phyloP scores from a whole-genome alignment of 2,113 vertebrate species.

The Nicator chloris region DNA sequence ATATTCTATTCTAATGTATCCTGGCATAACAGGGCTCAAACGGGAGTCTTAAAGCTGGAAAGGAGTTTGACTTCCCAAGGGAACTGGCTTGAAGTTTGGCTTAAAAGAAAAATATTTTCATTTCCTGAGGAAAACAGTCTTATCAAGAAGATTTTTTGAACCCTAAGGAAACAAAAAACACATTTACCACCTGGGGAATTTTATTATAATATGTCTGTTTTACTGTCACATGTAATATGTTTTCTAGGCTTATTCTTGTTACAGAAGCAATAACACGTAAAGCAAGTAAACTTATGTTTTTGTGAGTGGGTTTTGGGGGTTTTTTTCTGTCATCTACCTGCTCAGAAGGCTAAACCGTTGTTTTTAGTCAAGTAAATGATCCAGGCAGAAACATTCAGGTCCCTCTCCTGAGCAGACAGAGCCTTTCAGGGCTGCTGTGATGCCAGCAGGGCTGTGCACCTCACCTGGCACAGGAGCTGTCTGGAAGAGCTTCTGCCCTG shows the following conservation, averaged over 20 bases:
- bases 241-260: neutral
- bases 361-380: neutral
- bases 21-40: neutral
- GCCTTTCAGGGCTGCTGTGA: neutral
- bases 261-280: neutral
- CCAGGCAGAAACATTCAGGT: neutral
- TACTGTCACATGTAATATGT: no score
- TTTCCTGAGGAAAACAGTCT: neutral
- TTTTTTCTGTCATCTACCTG: neutral
- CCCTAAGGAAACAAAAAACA: neutral
- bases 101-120: constrained; percentile 17
- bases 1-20: neutral
- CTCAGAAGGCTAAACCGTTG: neutral
- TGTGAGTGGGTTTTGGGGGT: neutral
- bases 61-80: neutral
- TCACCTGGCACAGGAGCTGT: accelerated
- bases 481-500: neutral
- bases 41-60: neutral
- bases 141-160: constrained; percentile 10
- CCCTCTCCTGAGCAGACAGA: neutral
- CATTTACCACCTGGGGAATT: neutral
- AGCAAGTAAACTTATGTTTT: neutral
- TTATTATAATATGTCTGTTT: neutral
- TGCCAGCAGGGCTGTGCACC: neutral
- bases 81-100: neutral